Conservation (phyloP, 1,140 invertebrate genomes). For the Lamellibrachia luymesi region DNA sequence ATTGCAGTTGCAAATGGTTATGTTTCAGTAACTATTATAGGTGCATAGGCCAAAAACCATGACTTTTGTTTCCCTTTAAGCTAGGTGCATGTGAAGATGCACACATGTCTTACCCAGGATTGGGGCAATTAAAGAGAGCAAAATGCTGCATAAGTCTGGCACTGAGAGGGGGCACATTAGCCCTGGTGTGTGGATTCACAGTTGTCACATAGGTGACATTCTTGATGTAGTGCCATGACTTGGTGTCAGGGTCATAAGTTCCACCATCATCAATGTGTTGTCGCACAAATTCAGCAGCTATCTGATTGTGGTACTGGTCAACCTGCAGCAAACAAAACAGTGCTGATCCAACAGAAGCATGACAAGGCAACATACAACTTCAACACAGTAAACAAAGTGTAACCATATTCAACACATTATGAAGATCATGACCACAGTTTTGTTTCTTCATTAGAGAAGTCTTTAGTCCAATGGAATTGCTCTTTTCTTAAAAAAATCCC, state of each 20-base stretch:
- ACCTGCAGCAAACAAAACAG: conserved; percentile 33
- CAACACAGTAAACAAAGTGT: too few species aligned
- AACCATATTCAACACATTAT: too few species aligned
- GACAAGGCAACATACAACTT: too few species aligned
- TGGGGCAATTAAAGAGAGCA: conserved; percentile 51
- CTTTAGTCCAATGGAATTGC: too few species aligned
- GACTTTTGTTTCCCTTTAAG: too few species aligned
- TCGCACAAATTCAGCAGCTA: conserved; percentile 51
- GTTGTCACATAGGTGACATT: conserved; percentile 54
- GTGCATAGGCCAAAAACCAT: too few species aligned
- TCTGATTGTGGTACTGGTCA: conserved; percentile 49
- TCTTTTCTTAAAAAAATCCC: too few species aligned
- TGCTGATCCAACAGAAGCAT: too few species aligned
- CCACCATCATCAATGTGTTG: conserved; percentile 56
- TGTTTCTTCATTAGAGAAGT: neutral
- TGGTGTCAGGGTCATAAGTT: conserved; percentile 47
- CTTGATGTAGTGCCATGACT: conserved; percentile 53
- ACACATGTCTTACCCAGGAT: conserved; percentile 39
- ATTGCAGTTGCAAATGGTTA: too few species aligned
- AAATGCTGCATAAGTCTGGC: conserved; percentile 53
- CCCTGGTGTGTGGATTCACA: conserved; percentile 48
- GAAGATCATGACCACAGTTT: too few species aligned
- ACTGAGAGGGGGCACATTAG: conserved; percentile 44
- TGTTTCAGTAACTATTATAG: too few species aligned
- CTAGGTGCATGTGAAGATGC: neutral